Conservation (phyloP, 2,888 invertebrate species). For the Flabesymbios commensalis region DNA sequence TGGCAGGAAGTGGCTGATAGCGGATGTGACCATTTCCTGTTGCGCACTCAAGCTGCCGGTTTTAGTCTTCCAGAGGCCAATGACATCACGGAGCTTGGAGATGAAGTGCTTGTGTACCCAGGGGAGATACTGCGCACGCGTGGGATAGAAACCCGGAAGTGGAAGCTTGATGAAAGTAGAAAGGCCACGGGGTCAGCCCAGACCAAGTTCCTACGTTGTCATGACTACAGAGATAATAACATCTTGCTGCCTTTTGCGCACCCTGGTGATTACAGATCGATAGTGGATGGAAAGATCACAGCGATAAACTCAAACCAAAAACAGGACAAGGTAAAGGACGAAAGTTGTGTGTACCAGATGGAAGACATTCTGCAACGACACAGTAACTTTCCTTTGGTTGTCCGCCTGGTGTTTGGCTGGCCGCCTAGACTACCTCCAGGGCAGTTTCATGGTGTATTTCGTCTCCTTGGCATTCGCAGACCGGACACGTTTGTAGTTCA, state of each 20-base stretch:
- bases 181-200: background rate
- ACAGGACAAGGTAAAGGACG: background rate
- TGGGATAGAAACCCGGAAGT: slow-evolving; percentile 1
- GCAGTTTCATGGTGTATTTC: background rate
- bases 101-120: slow-evolving; percentile 6
- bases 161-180: slow-evolving; percentile 1
- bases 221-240: background rate
- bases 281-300: background rate
- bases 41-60: too few species aligned
- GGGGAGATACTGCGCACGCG: slow-evolving; percentile 1
- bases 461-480: background rate
- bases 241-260: slow-evolving; percentile 8
- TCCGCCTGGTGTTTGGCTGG: slow-evolving; percentile 11
- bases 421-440: background rate
- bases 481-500: slow-evolving; percentile 4
- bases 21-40: too few species aligned
- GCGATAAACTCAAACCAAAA: too few species aligned
- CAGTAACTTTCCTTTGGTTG: slow-evolving; percentile 1
- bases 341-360: background rate
- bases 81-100: background rate
- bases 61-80: too few species aligned
- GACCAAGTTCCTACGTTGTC: slow-evolving; percentile 6
- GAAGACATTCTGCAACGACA: slow-evolving; percentile 1
- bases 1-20: too few species aligned
- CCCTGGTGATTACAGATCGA: slow-evolving; percentile 5